Base-by-base conservation (phyloP, 2,113 vertebrate genomes). In the Lota lota region DNA sequence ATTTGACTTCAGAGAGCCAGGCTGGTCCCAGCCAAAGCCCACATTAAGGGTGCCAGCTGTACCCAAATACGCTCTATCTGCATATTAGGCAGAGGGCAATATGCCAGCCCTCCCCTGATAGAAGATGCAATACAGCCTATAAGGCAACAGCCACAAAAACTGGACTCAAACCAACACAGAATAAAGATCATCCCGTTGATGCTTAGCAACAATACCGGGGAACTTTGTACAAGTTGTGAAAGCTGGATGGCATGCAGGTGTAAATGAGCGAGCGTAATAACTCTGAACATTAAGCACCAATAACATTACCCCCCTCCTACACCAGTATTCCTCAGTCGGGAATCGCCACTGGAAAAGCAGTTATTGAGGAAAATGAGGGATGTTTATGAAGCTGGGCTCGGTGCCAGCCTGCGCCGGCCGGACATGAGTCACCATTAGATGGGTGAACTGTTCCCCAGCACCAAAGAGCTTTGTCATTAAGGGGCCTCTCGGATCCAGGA, bases 371-470 rank as follows among this genome's bases (percentile, higher is more conserved):
- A 67, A n/a, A 72, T 68, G 22, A 36, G 22, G 51, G 74, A 21
- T 67, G 21, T 60, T 21, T 11, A 21, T 21, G 57, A 73, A 63
- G 24, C 78, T 69, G 67, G 74, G 79, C 75, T 68, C 11, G 57
- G 40, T 21, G 67, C 82, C 79, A 83, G 70, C 28, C 84, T 71
- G 81, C 62, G n/a, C 66, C 11, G 74, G 73, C 73, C 79, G 79
- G 77, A 86, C 81, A 86, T 84, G 73, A 70, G 76, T 86, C 79
- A 76, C 67, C 78, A 87, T 85, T 86, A 86, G 75, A 78, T 80
- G 59, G 74, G 60, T 68, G 72, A 67, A 64, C 67, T 17, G 61
- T 77, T 22, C 24, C 24, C 24, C 24, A 28, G 24, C 24, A 28
- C 28, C 28, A 33, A 33, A 33, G 28, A 33, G 28, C 28, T 33